phyloP scores from a whole-genome alignment of 2,797 vertebrate genomes.

The Chelmon rostratus region DNA sequence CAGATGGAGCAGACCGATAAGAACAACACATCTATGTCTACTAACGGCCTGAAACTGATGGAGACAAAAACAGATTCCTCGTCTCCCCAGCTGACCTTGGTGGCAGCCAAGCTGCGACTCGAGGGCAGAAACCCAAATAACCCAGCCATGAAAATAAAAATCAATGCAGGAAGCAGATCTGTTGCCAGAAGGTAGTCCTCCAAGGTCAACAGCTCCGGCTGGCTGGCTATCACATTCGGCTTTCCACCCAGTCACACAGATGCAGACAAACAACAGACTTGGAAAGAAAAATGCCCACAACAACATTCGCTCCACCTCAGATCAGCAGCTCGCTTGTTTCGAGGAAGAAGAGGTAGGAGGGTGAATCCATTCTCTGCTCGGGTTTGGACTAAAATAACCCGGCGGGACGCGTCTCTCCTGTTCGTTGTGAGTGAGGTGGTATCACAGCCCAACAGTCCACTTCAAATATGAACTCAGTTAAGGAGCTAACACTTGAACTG shows the following conservation, averaged over 20 bases:
- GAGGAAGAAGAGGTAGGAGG: slow-evolving; percentile 11
- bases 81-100: slow-evolving; percentile 76
- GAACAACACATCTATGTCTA: slow-evolving; percentile 53
- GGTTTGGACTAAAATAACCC: slow-evolving; percentile 31
- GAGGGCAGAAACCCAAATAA: slow-evolving; percentile 82
- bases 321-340: slow-evolving; percentile 40
- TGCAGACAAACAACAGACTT: slow-evolving; percentile 55
- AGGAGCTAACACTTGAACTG: neutral
- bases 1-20: slow-evolving; percentile 30
- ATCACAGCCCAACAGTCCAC: slow-evolving; percentile 2
- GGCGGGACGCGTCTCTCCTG: neutral
- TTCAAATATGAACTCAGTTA: neutral
- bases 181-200: slow-evolving; percentile 79
- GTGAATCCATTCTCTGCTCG: slow-evolving; percentile 14
- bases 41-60: slow-evolving; percentile 63
- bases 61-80: slow-evolving; percentile 65
- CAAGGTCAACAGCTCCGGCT: slow-evolving; percentile 75
- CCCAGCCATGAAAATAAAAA: slow-evolving; percentile 81
- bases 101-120: slow-evolving; percentile 62
- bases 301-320: slow-evolving; percentile 31
- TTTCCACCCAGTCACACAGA: slow-evolving; percentile 58
- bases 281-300: slow-evolving; percentile 41
- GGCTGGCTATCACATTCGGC: slow-evolving; percentile 64
- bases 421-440: slow-evolving; percentile 4
- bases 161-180: slow-evolving; percentile 84